Base-by-base conservation (phyloP, 2,797 vertebrate genomes). In the Gallinago nigripennis region DNA sequence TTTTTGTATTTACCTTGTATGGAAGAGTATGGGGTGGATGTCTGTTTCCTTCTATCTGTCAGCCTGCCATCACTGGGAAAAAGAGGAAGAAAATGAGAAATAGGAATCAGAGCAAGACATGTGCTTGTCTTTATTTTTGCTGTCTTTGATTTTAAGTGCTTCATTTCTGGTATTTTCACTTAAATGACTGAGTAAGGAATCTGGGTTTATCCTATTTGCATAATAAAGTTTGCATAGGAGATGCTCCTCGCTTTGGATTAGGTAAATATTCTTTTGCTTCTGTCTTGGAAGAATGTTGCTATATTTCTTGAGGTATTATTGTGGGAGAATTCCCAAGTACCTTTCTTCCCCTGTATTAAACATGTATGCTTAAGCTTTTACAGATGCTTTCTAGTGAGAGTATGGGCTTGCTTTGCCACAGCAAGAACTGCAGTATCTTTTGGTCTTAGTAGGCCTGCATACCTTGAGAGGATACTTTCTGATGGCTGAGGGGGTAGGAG, bases 1-100 rank as follows among this genome's bases (percentile, higher is more conserved):
- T 95, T 92, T 96, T 85, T 93, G 61, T 96, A 92, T 88, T 94
- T 96, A 57, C 85, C 82, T 95, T 82, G 50, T 94, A 95, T 78
- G 78, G 75, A 88, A 75, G 78, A 92, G 75, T 95, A 4, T 48
- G 41, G 82, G 88, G 63, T 94, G 86, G 35, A 57, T 86, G 54
- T 76, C 31, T 78, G 19, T 92, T 92, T 87, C 39, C 48, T 87
- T 95, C 24, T 69, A 2, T 77, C 45, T 86, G 25, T 80, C 79
- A 81, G 53, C 75, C 15, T 75, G 56, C 66, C 56, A 24, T 69
- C 79, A 23, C 30, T 43, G 82, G 63, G 76, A 50, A 78, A 69
- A 80, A n/a, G 24, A 83, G 14, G 66, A 91, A 81, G 76, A 91
- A 87, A 86, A 58, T 16, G 30, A 80, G 31, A 75, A 41, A 27